A percentile compares a stretch with the other conserved stretches of the same genome.
These are phyloP conservation scores for Austrofundulus limnaeus DNA, from an alignment of 2,113 vertebrate genomes.

Conservation along the genomic window DNA sequence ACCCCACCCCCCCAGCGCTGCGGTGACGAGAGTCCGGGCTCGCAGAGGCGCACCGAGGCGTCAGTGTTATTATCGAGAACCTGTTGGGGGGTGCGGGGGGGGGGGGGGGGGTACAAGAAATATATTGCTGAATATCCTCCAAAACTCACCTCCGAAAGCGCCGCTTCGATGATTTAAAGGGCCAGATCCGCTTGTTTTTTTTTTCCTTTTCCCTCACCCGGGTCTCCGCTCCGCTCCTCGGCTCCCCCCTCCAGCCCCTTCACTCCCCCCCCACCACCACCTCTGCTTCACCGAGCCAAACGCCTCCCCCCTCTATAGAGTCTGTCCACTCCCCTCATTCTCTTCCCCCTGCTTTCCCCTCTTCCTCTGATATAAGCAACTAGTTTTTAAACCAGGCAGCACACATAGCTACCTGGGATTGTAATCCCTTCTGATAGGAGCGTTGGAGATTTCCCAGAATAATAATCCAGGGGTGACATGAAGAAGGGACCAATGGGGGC, in stretches of 20 bases:
- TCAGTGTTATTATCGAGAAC: constrained; percentile 32
- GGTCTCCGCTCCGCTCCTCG: constrained; percentile 66
- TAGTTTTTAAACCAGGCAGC: constrained; percentile 28
- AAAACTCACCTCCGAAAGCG: constrained; percentile 79
- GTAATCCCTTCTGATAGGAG: not conserved
- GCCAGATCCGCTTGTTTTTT: constrained; percentile 77
- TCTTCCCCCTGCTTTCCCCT: constrained; percentile 13
- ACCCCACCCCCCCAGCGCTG: constrained; percentile 45
- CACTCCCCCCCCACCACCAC: constrained; percentile 52
- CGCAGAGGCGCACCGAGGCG: constrained; percentile 36
- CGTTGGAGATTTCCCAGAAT: not conserved
- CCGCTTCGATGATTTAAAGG: constrained; percentile 78
- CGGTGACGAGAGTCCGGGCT: constrained; percentile 43
- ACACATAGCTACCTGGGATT: not conserved
- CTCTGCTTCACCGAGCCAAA: constrained; percentile 73
- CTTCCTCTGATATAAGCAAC: constrained; percentile 38
- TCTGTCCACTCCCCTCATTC: constrained; percentile 74
- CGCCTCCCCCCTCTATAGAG: constrained; percentile 74
- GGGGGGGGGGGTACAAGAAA: too few species aligned
- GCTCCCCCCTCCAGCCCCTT: too few species aligned
- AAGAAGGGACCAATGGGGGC: not conserved
- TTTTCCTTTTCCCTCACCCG: constrained; percentile 50
- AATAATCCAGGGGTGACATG: too few species aligned
- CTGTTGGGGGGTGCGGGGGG: too few species aligned
- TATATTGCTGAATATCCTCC: constrained; percentile 57